Conservation (phyloP, 2,888 invertebrate species). For the Dolomedes plantarius region DNA sequence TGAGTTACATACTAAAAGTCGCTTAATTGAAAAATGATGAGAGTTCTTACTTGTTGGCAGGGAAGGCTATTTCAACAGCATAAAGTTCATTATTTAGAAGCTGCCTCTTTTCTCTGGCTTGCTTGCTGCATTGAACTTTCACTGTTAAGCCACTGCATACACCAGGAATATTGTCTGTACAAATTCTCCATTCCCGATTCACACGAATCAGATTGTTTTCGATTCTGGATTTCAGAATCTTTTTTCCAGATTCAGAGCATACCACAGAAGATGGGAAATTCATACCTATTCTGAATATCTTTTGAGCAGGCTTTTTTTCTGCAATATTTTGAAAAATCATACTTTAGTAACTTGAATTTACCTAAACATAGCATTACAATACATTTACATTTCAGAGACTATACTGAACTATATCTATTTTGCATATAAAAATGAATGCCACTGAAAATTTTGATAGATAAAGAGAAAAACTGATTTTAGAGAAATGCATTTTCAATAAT, state of each 20-base stretch:
- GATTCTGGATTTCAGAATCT: slow-evolving; percentile 91
- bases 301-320: slow-evolving; percentile 93
- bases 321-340: slow-evolving; percentile 76
- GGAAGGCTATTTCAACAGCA: slow-evolving; percentile 87
- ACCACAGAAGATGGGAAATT: slow-evolving; percentile 97
- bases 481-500: too few species aligned
- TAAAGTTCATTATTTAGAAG: slow-evolving; percentile 83
- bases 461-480: too few species aligned
- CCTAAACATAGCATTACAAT: too few species aligned
- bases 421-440: too few species aligned
- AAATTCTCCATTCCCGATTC: slow-evolving; percentile 97
- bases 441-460: too few species aligned
- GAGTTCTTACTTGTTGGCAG: slow-evolving; percentile 90
- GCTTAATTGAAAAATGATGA: too few species aligned
- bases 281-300: slow-evolving; percentile 94
- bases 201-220: slow-evolving; percentile 91
- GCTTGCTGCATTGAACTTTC: slow-evolving; percentile 90
- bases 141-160: slow-evolving; percentile 80
- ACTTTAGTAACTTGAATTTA: too few species aligned
- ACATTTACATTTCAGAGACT: too few species aligned
- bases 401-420: too few species aligned
- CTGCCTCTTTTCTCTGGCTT: slow-evolving; percentile 82
- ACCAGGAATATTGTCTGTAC: slow-evolving; percentile 85
- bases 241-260: slow-evolving; percentile 96
- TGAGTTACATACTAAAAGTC: too few species aligned